Evolutionary conservation across 2,797 vertebrate species (phyloP).

Genomic region (Antennarius maculatus): DNA sequence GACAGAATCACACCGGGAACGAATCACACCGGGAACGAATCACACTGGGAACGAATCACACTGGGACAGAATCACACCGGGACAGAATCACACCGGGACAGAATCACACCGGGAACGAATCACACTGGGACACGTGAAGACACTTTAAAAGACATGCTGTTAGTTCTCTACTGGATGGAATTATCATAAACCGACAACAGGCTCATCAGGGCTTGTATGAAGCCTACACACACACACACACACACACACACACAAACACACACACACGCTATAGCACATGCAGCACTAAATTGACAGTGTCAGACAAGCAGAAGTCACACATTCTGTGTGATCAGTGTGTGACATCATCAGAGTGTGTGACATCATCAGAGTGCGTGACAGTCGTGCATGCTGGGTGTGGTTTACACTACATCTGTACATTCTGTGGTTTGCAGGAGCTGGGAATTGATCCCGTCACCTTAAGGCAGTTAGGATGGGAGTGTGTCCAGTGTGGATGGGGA

Average conservation of each 20-base stretch:
- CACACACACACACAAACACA: slow-evolving; percentile 7
- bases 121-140: slow-evolving; percentile 9
- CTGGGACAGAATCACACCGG: no score
- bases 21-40: slow-evolving; percentile 14
- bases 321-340: no score
- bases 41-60: neutral
- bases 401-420: slow-evolving; percentile 16
- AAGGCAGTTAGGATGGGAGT: slow-evolving; percentile 55
- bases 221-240: neutral
- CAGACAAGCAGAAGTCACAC: slow-evolving; percentile 19
- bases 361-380: slow-evolving; percentile 21
- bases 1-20: slow-evolving; percentile 7
- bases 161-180: no score
- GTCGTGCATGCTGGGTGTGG: slow-evolving; percentile 49
- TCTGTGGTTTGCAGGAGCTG: slow-evolving; percentile 34
- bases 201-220: no score
- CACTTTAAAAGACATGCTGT: slow-evolving; percentile 2
- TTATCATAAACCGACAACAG: no score
- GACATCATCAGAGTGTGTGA: neutral
- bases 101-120: slow-evolving; percentile 14
- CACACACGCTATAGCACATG: slow-evolving; percentile 51
- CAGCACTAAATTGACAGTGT: slow-evolving; percentile 32
- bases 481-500: neutral
- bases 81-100: no score
- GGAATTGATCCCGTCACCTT: slow-evolving; percentile 21